Evolutionary conservation across 1,140 invertebrate species (phyloP).

Genomic region (Bathynomus jamesi): DNA sequence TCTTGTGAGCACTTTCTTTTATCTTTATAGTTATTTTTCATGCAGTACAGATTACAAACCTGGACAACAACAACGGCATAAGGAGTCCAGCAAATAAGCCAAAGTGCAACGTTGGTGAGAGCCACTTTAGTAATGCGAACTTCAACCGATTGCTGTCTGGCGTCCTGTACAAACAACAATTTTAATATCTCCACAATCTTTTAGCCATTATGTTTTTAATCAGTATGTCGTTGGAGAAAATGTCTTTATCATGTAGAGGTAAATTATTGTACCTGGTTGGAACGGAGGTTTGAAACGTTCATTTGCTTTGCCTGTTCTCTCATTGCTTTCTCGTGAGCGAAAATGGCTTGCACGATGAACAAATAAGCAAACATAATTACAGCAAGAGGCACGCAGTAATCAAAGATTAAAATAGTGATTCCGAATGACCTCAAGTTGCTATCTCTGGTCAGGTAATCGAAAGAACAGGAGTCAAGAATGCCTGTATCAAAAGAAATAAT

Average conservation of each 20-base stretch:
- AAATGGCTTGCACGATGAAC: conserved; percentile 46
- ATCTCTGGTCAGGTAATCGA: conserved; percentile 38
- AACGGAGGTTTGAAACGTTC: conserved; percentile 43
- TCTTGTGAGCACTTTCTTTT: too few species aligned
- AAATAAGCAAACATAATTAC: conserved; percentile 45
- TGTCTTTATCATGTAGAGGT: too few species aligned
- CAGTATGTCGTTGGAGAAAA: too few species aligned
- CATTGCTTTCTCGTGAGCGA: conserved; percentile 47
- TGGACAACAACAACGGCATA: conserved; percentile 43
- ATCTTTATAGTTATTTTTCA: too few species aligned
- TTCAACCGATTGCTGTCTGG: conserved; percentile 36
- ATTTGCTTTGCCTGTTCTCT: conserved; percentile 44
- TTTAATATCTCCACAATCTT: too few species aligned
- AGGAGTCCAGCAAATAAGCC: conserved; percentile 44
- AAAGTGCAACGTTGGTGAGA: conserved; percentile 43
- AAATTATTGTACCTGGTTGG: conserved; percentile 38
- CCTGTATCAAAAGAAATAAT: too few species aligned
- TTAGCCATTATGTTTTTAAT: too few species aligned
- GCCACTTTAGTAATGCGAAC: conserved; percentile 44
- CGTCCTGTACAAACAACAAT: conserved; percentile 24
- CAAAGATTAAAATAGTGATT: conserved; percentile 29
- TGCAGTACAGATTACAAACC: too few species aligned
- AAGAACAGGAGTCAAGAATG: conserved; percentile 39
- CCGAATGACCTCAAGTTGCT: conserved; percentile 22
- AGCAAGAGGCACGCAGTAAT: conserved; percentile 37